phyloP scores from a whole-genome alignment of 2,113 vertebrate species.

The Campylorhamphus procurvoides region DNA sequence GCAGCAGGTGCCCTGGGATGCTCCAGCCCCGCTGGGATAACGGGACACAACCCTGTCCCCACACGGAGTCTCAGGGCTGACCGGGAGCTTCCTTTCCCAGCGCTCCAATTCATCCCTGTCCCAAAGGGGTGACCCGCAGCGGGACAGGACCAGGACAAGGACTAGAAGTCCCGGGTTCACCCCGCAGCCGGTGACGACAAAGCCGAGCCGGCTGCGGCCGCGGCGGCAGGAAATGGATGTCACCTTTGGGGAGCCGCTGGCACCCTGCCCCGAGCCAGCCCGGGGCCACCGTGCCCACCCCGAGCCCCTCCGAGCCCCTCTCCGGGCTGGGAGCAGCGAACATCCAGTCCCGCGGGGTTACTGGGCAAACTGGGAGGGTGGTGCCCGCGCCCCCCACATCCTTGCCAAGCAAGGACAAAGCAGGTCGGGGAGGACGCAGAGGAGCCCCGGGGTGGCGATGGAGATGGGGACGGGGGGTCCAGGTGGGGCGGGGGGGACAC shows the following conservation, averaged over 20 bases:
- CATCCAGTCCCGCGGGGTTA: neutral
- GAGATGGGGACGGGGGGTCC: neutral
- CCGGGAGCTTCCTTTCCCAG: neutral
- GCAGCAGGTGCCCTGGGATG: neutral
- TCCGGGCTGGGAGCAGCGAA: no score
- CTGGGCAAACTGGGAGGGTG: neutral
- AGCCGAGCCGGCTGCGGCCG: neutral
- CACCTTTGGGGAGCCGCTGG: neutral
- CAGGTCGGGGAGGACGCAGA: neutral
- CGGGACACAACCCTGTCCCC: neutral
- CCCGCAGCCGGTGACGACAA: neutral
- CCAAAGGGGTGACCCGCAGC: neutral
- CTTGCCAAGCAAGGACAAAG: conserved; percentile 30
- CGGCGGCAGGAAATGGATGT: conserved; percentile 28
- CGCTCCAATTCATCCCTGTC: neutral
- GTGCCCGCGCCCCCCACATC: neutral
- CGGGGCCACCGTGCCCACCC: rapidly evolving
- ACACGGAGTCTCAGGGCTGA: neutral
- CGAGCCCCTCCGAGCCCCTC: neutral
- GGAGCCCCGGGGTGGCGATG: neutral
- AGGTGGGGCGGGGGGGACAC: neutral
- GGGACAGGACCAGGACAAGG: neutral
- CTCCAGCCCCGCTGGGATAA: neutral
- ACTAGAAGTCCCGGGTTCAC: neutral
- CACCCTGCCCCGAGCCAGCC: neutral